Percentiles rank a stretch among this genome's conserved stretches.
Evolutionary conservation across 2,888 invertebrate species (phyloP).

Genomic region (Pollenia griseotomentosa): DNA sequence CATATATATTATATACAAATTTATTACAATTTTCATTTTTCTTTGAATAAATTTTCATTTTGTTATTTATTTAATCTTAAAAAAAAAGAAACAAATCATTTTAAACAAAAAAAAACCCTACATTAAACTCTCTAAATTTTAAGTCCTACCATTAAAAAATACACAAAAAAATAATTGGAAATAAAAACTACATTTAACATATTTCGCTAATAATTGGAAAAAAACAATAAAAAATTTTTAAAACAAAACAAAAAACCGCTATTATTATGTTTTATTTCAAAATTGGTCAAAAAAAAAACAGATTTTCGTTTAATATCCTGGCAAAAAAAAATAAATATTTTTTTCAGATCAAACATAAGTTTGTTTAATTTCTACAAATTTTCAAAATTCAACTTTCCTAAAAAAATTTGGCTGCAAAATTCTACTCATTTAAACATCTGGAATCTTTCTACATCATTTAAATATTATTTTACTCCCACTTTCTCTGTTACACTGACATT

Average conservation of each 20-base stretch:
- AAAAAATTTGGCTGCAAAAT: slow-evolving; percentile 33
- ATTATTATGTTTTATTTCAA: slow-evolving; percentile 54
- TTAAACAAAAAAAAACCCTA: slow-evolving; percentile 68
- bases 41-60: slow-evolving; percentile 11
- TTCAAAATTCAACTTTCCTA: slow-evolving; percentile 26
- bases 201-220: slow-evolving; percentile 76
- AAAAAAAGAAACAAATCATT: slow-evolving; percentile 46
- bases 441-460: slow-evolving; percentile 20
- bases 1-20: slow-evolving; percentile 22
- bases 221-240: slow-evolving; percentile 54
- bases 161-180: slow-evolving; percentile 72
- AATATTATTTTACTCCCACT: background rate
- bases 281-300: slow-evolving; percentile 50
- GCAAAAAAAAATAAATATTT: slow-evolving; percentile 1
- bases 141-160: slow-evolving; percentile 69
- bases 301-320: slow-evolving; percentile 53
- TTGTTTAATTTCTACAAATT: slow-evolving; percentile 31
- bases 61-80: slow-evolving; percentile 41
- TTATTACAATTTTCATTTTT: slow-evolving; percentile 19
- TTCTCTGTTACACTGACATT: background rate
- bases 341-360: slow-evolving; percentile 25
- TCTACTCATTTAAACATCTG: background rate
- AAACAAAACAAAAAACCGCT: slow-evolving; percentile 55
- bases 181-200: slow-evolving; percentile 72
- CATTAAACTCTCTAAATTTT: slow-evolving; percentile 72